A percentile compares a stretch with the other conserved stretches of the same genome.
Evolutionary conservation across 1,140 invertebrate species (phyloP).

Genomic region (Acromyrmex charruanus): DNA sequence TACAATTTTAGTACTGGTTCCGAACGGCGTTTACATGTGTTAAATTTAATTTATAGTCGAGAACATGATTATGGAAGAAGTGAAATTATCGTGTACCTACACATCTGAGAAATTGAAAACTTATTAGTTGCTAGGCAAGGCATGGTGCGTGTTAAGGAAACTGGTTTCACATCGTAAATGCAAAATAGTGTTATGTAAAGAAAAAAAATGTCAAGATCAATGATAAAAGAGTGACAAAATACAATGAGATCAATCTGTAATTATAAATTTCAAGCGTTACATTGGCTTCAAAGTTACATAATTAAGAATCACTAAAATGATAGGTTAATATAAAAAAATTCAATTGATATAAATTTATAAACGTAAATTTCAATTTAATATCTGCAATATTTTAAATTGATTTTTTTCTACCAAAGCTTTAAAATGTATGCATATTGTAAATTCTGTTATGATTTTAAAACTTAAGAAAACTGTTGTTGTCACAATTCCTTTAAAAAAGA

Average conservation of each 20-base stretch:
- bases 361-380: neutral
- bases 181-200: constrained; percentile 24
- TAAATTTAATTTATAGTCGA: neutral
- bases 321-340: neutral
- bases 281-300: neutral
- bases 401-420: neutral
- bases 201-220: constrained; percentile 35
- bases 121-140: neutral
- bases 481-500: neutral
- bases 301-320: neutral
- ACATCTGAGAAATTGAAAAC: neutral
- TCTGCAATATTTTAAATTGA: neutral
- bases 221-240: neutral
- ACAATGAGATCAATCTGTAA: neutral
- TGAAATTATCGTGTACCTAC: neutral
- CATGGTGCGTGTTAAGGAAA: neutral
- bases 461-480: neutral
- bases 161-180: constrained; percentile 29
- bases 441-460: neutral
- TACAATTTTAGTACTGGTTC: too few relatives aligned
- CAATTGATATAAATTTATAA: neutral
- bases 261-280: neutral
- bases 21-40: neutral
- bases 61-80: neutral
- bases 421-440: too few relatives aligned